Evolutionary conservation across 2,113 vertebrate species (phyloP).

Genomic region (Ascaphus truei): DNA sequence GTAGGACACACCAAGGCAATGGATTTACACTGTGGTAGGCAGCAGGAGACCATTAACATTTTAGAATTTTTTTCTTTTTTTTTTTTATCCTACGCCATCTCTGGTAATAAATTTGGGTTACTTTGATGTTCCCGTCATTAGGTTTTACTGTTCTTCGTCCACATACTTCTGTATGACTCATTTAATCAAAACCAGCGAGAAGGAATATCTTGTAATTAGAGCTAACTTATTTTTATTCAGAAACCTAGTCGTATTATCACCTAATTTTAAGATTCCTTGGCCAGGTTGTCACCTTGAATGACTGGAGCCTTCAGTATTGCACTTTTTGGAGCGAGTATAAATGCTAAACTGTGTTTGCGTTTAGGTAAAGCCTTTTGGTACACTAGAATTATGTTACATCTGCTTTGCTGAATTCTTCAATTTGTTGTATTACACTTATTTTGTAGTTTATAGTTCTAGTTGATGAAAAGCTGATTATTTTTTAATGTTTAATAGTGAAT

Average conservation of each 20-base stretch:
- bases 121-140: conserved; percentile 21
- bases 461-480: too few species aligned
- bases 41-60: conserved; percentile 11
- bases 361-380: too few species aligned
- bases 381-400: too few species aligned
- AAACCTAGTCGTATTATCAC: conserved; percentile 28
- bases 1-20: neutral
- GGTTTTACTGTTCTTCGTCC: conserved; percentile 7
- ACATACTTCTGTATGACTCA: conserved; percentile 14
- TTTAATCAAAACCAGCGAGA: conserved; percentile 25
- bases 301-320: conserved; percentile 11
- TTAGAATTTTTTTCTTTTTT: neutral
- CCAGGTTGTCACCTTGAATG: conserved; percentile 14
- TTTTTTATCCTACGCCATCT: conserved; percentile 25
- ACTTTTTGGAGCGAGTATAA: neutral
- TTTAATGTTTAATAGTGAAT: too few species aligned
- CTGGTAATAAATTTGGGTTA: neutral
- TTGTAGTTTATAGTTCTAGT: too few species aligned
- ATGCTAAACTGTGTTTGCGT: neutral
- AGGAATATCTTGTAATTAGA: conserved; percentile 31
- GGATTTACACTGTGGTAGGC: conserved; percentile 15
- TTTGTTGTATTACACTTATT: too few species aligned
- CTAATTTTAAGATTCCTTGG: conserved; percentile 36
- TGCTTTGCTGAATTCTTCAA: too few species aligned
- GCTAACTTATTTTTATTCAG: neutral